Conservation (phyloP, 2,797 vertebrate genomes). For the Kryptolebias ocellatus region DNA sequence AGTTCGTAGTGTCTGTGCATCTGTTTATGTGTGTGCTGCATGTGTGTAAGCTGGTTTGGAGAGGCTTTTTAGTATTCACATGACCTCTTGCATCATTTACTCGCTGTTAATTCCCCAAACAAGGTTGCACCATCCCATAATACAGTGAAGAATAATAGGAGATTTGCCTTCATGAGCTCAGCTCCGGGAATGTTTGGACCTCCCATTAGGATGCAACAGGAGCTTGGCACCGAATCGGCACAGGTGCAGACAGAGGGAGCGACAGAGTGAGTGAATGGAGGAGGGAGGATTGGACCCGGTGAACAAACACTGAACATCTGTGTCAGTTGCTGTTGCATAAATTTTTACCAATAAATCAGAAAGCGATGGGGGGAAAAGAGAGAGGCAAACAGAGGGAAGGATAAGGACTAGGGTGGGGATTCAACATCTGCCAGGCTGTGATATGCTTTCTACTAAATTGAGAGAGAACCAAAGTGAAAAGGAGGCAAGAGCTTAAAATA, state of each 20-base stretch:
- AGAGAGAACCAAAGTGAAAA: slow-evolving; percentile 55
- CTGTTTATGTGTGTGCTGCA: slow-evolving; percentile 17
- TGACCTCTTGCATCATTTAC: slow-evolving; percentile 57
- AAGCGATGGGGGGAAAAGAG: slow-evolving; percentile 33
- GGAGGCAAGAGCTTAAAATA: slow-evolving; percentile 65
- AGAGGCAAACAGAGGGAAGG: slow-evolving; percentile 44
- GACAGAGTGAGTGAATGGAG: slow-evolving; percentile 37
- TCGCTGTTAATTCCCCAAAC: slow-evolving; percentile 56
- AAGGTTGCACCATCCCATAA: slow-evolving; percentile 56
- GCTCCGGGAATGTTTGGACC: slow-evolving; percentile 82
- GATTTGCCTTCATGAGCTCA: slow-evolving; percentile 81
- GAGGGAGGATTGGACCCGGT: slow-evolving; percentile 45
- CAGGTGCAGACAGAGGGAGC: slow-evolving; percentile 76
- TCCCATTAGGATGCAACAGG: slow-evolving; percentile 84
- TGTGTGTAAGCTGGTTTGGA: slow-evolving; percentile 29
- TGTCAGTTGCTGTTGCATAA: slow-evolving; percentile 67
- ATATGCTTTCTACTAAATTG: slow-evolving; percentile 67
- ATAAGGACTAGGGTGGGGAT: slow-evolving; percentile 51
- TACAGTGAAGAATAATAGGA: slow-evolving; percentile 76
- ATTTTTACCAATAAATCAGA: slow-evolving; percentile 65
- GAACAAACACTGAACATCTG: slow-evolving; percentile 72
- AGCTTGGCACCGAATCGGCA: slow-evolving; percentile 81
- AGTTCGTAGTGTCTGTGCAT: background rate
- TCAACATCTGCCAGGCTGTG: slow-evolving; percentile 68
- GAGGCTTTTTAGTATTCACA: slow-evolving; percentile 33